Percentiles rank a stretch among this genome's conserved stretches.
Evolutionary conservation across 2,113 vertebrate species (phyloP).

Genomic region (Nestor notabilis): DNA sequence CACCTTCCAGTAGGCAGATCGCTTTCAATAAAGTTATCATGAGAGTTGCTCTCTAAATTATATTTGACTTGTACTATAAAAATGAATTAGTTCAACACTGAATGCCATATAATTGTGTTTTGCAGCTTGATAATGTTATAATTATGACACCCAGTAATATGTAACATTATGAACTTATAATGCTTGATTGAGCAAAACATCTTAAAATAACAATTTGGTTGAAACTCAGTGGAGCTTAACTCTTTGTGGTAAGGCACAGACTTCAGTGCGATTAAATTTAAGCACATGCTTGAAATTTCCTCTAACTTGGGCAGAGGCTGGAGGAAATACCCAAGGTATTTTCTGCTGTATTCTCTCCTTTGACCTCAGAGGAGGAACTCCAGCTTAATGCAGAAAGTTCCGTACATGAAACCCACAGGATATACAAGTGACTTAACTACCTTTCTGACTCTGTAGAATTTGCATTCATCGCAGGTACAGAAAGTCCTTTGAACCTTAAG

Average conservation of each 20-base stretch:
- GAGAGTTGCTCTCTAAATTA: background rate
- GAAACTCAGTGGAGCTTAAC: background rate
- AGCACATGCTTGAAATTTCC: background rate
- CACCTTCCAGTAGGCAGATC: background rate
- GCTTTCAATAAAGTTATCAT: background rate
- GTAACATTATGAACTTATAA: background rate
- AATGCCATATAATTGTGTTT: background rate
- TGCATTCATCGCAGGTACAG: background rate
- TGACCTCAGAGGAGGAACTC: background rate
- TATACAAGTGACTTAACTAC: background rate
- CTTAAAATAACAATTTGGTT: background rate
- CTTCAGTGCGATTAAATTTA: background rate
- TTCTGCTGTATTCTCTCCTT: background rate
- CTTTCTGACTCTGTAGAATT: background rate
- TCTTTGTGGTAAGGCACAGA: background rate
- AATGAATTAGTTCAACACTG: background rate
- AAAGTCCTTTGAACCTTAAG: background rate
- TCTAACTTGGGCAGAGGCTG: background rate
- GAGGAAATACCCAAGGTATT: background rate
- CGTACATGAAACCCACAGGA: background rate
- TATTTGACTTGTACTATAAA: background rate
- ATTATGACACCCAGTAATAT: background rate
- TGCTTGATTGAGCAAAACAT: background rate
- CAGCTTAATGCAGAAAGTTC: background rate
- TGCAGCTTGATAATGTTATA: background rate